Conservation (phyloP, 2,888 invertebrate species). For the Caradrina clavipalpis region DNA sequence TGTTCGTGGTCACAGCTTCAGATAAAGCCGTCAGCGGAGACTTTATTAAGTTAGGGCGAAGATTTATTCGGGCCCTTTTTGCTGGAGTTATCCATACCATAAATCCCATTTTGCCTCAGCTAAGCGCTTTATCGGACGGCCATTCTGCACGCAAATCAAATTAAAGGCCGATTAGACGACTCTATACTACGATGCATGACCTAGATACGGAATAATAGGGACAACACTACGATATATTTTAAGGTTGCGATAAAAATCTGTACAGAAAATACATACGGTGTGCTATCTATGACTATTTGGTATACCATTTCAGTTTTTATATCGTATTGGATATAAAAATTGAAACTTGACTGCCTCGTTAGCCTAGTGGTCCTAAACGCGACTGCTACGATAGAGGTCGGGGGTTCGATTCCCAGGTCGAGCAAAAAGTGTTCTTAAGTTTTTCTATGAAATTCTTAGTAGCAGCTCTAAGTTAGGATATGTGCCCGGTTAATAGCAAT, state of each 20-base stretch:
- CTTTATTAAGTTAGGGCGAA: slow-evolving; percentile 86
- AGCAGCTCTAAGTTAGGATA: no score
- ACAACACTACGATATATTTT: slow-evolving; percentile 50
- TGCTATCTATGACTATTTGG: slow-evolving; percentile 41
- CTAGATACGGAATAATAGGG: slow-evolving; percentile 70
- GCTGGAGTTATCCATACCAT: slow-evolving; percentile 83
- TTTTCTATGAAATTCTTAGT: no score
- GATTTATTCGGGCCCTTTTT: slow-evolving; percentile 87
- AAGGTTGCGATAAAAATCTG: slow-evolving; percentile 62
- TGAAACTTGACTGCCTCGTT: no score
- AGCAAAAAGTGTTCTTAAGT: no score
- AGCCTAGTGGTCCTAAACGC: no score
- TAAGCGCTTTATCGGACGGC: slow-evolving; percentile 85
- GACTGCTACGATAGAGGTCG: no score
- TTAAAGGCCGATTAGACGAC: slow-evolving; percentile 82
- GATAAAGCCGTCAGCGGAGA: slow-evolving; percentile 85
- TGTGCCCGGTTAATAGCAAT: no score
- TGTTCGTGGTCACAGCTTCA: slow-evolving; percentile 76
- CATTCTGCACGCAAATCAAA: slow-evolving; percentile 86
- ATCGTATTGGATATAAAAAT: slow-evolving; percentile 31
- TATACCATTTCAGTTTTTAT: slow-evolving; percentile 45
- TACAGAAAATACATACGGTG: slow-evolving; percentile 26
- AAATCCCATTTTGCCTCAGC: slow-evolving; percentile 84
- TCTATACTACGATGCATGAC: slow-evolving; percentile 73
- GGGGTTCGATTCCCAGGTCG: no score